Percentiles rank a stretch among this genome's conserved stretches.
phyloP scores from a whole-genome alignment of 2,797 vertebrate species.

The Natrix natrix region DNA sequence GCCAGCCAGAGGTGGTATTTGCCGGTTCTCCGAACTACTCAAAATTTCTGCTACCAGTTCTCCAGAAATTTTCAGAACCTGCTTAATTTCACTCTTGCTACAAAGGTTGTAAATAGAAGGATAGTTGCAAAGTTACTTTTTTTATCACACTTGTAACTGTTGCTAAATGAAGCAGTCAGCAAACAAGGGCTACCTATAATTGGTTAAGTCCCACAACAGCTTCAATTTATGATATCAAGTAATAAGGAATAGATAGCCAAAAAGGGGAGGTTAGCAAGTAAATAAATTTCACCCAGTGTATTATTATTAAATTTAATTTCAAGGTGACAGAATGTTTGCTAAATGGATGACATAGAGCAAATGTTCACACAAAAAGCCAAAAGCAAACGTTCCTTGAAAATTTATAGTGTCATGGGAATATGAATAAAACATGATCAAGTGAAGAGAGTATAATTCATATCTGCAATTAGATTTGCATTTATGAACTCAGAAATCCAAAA shows the following conservation, averaged over 20 bases:
- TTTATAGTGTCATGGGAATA: neutral
- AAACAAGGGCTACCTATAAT: neutral
- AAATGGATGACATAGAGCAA: neutral
- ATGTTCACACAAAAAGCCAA: neutral
- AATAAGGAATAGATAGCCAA: neutral
- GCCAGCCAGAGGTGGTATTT: too few species aligned
- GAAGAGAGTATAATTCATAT: neutral
- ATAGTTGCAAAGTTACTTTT: neutral
- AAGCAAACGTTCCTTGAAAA: neutral
- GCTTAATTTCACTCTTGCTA: too few species aligned
- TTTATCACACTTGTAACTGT: neutral
- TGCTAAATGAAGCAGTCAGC: neutral
- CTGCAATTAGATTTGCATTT: slow-evolving; percentile 20
- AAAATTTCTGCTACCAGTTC: too few species aligned
- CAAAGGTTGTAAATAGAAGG: neutral
- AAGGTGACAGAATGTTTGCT: neutral
- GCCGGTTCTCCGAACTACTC: too few species aligned
- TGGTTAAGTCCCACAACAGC: neutral
- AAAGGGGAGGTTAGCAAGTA: neutral
- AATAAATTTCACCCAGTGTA: neutral
- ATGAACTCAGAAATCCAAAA: slow-evolving; percentile 24
- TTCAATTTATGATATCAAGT: neutral
- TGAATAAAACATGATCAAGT: neutral
- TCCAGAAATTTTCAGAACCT: too few species aligned
- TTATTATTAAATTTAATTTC: neutral